A percentile compares a stretch with the other conserved stretches of the same genome.
These are phyloP conservation scores for Asbolus verrucosus DNA, from an alignment of 1,140 invertebrate species.

Conservation along the genomic window DNA sequence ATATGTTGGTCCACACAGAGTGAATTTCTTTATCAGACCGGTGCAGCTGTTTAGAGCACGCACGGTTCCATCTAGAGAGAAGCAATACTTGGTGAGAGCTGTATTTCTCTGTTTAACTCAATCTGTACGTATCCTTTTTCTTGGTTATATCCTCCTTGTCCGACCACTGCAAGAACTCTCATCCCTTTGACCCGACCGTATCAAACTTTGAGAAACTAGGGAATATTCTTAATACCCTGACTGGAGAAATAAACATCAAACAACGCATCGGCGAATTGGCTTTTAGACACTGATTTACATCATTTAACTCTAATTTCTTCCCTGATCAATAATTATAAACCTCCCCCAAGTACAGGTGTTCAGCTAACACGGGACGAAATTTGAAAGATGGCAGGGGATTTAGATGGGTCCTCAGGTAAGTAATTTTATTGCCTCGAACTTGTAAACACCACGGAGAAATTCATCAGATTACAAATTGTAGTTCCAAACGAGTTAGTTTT, in stretches of 20 bases:
- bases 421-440: no score
- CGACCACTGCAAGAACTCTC: conserved; percentile 1
- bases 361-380: no score
- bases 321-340: no score
- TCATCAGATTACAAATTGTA: no score
- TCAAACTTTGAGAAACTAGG: conserved; percentile 26
- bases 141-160: neutral
- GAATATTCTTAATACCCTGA: conserved; percentile 32
- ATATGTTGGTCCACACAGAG: conserved; percentile 10
- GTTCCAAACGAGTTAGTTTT: no score
- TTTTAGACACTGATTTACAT: conserved; percentile 15
- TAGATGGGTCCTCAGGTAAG: no score
- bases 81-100: conserved; percentile 1
- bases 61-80: no score
- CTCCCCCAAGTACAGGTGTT: no score
- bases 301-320: conserved; percentile 7
- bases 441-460: no score
- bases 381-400: no score
- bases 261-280: conserved; percentile 30
- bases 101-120: no score
- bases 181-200: conserved; percentile 30
- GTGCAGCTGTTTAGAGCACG: conserved; percentile 10
- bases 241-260: conserved; percentile 32
- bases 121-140: conserved; percentile 3
- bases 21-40: conserved; percentile 19